A percentile compares a stretch with the other conserved stretches of the same genome.
phyloP scores from a whole-genome alignment of 1,140 invertebrate species.

The Hesperophylax magnus region DNA sequence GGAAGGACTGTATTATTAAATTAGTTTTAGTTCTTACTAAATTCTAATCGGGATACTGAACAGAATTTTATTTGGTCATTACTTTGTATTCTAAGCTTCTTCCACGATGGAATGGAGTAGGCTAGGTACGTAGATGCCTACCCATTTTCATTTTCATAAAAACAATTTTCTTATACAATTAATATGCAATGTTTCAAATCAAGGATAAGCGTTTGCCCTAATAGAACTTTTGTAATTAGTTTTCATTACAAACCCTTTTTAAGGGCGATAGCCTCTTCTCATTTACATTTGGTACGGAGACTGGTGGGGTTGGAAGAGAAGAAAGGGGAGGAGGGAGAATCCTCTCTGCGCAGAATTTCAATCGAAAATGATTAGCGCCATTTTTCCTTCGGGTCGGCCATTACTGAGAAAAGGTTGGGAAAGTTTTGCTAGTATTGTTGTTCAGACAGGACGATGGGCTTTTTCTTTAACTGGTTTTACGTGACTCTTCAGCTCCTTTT shows the following conservation, averaged over 20 bases:
- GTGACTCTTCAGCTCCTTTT: slow-evolving; percentile 47
- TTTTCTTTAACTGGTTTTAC: slow-evolving; percentile 53
- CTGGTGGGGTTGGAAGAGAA: background rate
- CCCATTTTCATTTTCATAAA: slow-evolving; percentile 16
- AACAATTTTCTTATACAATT: slow-evolving; percentile 34
- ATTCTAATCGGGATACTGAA: no score
- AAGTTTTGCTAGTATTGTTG: slow-evolving; percentile 52
- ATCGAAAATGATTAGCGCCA: slow-evolving; percentile 54
- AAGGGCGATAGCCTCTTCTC: slow-evolving; percentile 22
- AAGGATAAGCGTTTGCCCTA: slow-evolving; percentile 17
- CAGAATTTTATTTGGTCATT: no score
- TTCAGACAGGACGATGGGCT: slow-evolving; percentile 27
- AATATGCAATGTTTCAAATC: slow-evolving; percentile 41
- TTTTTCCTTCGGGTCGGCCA: slow-evolving; percentile 50
- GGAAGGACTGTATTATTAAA: no score
- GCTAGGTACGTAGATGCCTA: no score
- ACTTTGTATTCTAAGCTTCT: no score
- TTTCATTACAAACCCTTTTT: slow-evolving; percentile 44
- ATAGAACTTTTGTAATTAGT: slow-evolving; percentile 42
- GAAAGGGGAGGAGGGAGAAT: slow-evolving; percentile 1
- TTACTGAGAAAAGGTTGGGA: slow-evolving; percentile 52
- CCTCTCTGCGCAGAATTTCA: slow-evolving; percentile 50
- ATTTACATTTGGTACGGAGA: slow-evolving; percentile 28
- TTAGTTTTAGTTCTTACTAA: no score
- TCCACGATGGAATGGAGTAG: no score